Evolutionary conservation across 2,888 invertebrate species (phyloP).

Genomic region (Drosophila mercatorum): DNA sequence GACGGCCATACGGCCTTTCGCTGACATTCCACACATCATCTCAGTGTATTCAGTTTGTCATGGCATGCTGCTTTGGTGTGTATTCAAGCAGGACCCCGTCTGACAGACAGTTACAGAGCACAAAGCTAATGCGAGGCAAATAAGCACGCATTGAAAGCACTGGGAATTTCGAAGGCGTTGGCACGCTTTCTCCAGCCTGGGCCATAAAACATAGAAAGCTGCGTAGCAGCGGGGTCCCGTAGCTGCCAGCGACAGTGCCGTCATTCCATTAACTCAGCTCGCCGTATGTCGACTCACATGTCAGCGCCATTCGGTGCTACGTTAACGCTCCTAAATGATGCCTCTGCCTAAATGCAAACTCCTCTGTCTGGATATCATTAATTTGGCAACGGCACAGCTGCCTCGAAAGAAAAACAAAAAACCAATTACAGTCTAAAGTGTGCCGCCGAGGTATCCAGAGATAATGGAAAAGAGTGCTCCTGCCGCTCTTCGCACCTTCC

Average conservation of each 20-base stretch:
- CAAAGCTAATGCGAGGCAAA: conserved; percentile 18
- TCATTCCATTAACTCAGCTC: conserved; percentile 1
- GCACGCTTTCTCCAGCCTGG: background rate
- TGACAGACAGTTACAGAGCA: conserved; percentile 19
- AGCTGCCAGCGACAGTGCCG: background rate
- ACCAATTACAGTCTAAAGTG: conserved; percentile 7
- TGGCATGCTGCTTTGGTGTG: conserved; percentile 1
- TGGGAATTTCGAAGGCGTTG: conserved; percentile 13
- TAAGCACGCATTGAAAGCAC: conserved; percentile 8
- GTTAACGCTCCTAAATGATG: conserved; percentile 1
- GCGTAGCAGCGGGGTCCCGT: background rate
- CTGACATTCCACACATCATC: conserved; percentile 9
- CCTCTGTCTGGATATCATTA: conserved; percentile 8
- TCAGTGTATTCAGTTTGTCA: background rate
- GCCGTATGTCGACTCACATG: conserved; percentile 7
- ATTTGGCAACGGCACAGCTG: background rate
- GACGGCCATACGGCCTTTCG: background rate
- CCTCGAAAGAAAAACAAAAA: background rate
- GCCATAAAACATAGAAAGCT: conserved; percentile 4
- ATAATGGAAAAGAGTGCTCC: background rate
- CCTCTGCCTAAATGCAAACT: background rate
- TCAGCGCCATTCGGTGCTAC: background rate
- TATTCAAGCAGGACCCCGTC: conserved; percentile 6
- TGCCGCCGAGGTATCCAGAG: background rate
- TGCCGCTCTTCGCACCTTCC: too few species aligned